Evolutionary conservation across 2,113 vertebrate genomes (phyloP).

Genomic region (Zonotrichia leucophrys): DNA sequence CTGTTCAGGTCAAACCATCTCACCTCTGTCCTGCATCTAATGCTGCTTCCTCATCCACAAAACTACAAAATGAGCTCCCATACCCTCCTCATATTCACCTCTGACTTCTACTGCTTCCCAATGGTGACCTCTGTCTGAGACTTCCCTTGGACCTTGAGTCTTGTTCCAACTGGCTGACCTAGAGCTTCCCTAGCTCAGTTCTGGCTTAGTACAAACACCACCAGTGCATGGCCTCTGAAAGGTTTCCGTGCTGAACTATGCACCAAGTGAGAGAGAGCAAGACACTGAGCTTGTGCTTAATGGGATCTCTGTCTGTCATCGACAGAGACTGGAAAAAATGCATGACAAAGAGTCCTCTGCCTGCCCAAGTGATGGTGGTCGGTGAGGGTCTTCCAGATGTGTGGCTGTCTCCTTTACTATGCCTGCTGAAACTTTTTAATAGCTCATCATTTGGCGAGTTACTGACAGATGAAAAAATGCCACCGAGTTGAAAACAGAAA

Average conservation of each 20-base stretch:
- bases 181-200: neutral
- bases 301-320: accelerated
- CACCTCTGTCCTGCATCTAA: neutral
- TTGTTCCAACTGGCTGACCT: neutral
- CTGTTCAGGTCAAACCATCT: neutral
- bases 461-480: neutral
- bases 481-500: neutral
- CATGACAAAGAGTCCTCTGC: neutral
- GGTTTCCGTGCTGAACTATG: neutral
- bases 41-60: neutral
- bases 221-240: neutral
- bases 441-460: neutral
- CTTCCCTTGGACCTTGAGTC: neutral
- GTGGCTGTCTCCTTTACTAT: neutral
- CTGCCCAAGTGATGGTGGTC: neutral
- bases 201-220: neutral
- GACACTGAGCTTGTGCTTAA: neutral
- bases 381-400: neutral
- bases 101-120: neutral
- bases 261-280: neutral
- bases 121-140: neutral
- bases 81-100: neutral
- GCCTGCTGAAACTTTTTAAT: neutral
- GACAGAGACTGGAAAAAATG: neutral
- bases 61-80: neutral